Conservation (phyloP, 2,797 vertebrate genomes). For the Taeniopygia guttata region DNA sequence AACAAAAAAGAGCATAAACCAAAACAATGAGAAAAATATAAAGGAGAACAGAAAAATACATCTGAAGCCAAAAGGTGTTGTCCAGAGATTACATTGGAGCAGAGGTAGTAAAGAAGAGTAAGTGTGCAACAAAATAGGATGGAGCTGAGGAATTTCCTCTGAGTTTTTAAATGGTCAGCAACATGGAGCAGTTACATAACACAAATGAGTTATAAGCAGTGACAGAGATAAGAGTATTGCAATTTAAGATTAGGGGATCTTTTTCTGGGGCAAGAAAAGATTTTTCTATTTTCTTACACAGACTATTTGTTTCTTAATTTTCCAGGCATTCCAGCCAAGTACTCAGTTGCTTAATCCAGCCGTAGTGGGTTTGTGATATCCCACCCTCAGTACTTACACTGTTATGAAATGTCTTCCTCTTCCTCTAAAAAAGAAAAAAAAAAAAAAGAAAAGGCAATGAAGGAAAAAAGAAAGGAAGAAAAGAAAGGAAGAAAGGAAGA, state of each 20-base stretch:
- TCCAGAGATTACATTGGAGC: background rate
- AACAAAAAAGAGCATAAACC: background rate
- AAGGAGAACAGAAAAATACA: background rate
- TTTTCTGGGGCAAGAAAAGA: background rate
- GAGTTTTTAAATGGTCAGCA: background rate
- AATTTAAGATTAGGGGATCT: background rate
- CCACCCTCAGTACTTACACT: background rate
- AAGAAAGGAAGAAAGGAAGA: rapidly evolving
- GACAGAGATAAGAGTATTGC: background rate
- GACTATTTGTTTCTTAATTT: background rate
- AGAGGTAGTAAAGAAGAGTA: background rate
- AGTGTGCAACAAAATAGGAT: background rate
- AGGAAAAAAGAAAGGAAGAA: background rate
- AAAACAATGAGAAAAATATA: background rate
- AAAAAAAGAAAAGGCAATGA: no score
- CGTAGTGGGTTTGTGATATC: background rate
- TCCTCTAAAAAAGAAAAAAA: background rate
- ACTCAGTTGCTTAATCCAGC: background rate
- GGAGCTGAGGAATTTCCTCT: background rate
- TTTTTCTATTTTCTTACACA: background rate
- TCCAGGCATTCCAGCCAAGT: background rate
- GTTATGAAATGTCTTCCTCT: background rate
- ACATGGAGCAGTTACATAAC: background rate
- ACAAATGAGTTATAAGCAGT: background rate
- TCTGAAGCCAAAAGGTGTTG: background rate